Conservation (phyloP, 1,140 invertebrate genomes). For the Maconellicoccus hirsutus region DNA sequence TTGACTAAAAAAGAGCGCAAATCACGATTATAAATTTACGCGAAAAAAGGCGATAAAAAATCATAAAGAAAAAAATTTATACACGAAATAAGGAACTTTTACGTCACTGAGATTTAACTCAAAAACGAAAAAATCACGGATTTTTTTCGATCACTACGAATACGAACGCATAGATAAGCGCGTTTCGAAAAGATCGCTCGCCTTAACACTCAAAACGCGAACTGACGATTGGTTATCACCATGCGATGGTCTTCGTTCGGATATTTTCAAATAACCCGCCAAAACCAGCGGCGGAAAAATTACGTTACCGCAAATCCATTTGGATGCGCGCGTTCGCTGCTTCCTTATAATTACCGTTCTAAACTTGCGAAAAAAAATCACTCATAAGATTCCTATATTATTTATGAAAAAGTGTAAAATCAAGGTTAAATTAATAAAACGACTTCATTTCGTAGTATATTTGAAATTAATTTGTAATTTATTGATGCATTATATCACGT, state of each 20-base stretch:
- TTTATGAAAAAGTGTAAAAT: too few species aligned
- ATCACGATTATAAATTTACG: neutral
- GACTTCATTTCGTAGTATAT: too few species aligned
- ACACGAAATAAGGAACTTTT: too few species aligned
- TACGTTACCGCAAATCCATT: neutral
- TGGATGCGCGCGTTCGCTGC: neutral
- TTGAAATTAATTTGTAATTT: too few species aligned
- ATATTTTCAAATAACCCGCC: neutral
- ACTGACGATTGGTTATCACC: neutral
- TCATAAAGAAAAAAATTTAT: neutral
- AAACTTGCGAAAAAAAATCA: neutral
- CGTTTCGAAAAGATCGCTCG: conserved; percentile 2
- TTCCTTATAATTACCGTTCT: neutral
- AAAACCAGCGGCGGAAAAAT: conserved; percentile 1
- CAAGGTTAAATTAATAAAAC: too few species aligned
- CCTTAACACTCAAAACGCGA: neutral
- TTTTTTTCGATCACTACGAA: neutral
- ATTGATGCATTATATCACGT: too few species aligned
- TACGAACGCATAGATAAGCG: neutral
- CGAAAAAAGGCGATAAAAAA: neutral
- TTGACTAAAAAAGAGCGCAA: neutral
- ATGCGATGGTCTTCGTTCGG: neutral
- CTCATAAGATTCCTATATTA: too few species aligned
- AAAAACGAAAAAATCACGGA: neutral
- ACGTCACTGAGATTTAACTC: neutral